Evolutionary conservation across 2,888 invertebrate genomes (phyloP), one percentile per base, ranked within the genome.

Genomic region (Argynnis bischoffii): DNA sequence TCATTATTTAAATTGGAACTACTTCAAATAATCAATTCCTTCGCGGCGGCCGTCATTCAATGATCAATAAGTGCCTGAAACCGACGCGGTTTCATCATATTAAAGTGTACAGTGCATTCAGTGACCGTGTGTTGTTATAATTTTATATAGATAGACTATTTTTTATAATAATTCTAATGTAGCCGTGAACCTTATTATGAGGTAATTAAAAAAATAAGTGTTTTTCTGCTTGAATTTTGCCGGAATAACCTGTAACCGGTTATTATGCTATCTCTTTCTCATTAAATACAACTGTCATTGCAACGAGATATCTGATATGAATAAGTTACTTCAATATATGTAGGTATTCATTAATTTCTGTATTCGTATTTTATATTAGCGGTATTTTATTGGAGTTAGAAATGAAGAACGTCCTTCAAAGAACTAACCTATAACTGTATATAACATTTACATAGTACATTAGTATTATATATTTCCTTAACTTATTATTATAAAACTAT

Each of bases 1-100:
- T 57, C 53, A 47, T 55, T 53, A 56, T 15, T 46, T 70, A 70
- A 70, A 67, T 70, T 70, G 67, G 14, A 41, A 67, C 55, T 67
- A 64, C 67, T 70, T 70, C 56, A 59, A 54, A 65, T 59, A 53
- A 59, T 65, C 48, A 59, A 59, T 59, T 31, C 48, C 13, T 59
- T n/a, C 35, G n/a, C 35, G 35, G 1, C 31, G 11, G 18, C 11
- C 35, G 35, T 41, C 48, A 8, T 14, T 47, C 47, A 59, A 13
- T 21, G 18, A 41, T n/a, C 61, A 41, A 61, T 61, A 53, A 61
- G 61, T 61, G 61, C 51, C 53, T 61, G 13, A 26, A 18, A 18
- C 14, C 6, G 61, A 41, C 53, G 41, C 31, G 35, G 21, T 41
- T 61, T 41, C 35, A 14, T 51, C 47, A 6, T 61, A 18, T 48